A percentile compares a stretch with the other conserved stretches of the same genome.
Evolutionary conservation across 2,888 invertebrate genomes (phyloP).

Genomic region (Deroplatys truncata): DNA sequence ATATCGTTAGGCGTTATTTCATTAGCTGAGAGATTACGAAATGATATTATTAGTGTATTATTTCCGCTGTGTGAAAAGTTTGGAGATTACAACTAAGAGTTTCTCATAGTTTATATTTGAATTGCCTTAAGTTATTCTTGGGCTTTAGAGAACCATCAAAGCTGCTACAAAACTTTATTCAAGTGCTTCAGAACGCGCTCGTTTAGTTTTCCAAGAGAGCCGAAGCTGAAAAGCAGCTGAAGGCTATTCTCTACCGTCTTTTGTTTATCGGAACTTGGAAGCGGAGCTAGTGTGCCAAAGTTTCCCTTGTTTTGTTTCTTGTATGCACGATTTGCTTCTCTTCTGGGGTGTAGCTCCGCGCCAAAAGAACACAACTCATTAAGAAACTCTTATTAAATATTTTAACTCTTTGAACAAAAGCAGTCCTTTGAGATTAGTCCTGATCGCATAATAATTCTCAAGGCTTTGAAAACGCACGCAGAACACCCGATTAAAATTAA

Average conservation of each 20-base stretch:
- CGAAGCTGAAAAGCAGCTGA: background rate
- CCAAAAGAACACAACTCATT: background rate
- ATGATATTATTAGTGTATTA: too few relatives aligned
- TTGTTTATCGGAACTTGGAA: background rate
- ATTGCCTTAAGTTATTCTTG: background rate
- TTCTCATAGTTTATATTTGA: background rate
- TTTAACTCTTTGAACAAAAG: background rate
- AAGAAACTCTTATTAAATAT: background rate
- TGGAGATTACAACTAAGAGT: too few relatives aligned
- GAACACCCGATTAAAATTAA: background rate
- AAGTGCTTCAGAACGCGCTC: background rate
- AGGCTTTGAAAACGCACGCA: background rate
- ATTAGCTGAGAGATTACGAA: too few relatives aligned
- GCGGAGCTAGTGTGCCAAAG: background rate
- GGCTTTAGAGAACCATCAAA: background rate
- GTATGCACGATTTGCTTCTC: background rate
- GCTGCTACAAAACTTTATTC: background rate
- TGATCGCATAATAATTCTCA: background rate
- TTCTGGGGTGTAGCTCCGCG: background rate
- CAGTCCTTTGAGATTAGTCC: background rate
- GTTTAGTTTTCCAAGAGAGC: background rate
- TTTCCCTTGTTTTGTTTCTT: background rate
- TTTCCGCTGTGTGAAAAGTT: too few relatives aligned
- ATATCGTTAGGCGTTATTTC: too few relatives aligned
- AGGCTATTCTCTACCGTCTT: background rate